These are phyloP conservation scores for Sminthurinus aureus DNA, from an alignment of 2,888 invertebrate species.

Conservation along the genomic window DNA sequence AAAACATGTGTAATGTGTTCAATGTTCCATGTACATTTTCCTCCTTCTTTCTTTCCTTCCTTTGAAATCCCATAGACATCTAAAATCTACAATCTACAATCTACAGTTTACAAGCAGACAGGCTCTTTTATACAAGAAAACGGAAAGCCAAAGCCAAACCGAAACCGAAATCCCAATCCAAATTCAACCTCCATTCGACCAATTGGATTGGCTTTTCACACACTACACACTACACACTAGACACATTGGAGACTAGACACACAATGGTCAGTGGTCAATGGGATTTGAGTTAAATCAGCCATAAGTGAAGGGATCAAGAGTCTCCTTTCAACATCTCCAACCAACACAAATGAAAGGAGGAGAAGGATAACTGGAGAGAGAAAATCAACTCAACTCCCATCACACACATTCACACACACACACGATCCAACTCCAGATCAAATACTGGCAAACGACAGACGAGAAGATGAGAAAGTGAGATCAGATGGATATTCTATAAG, in stretches of 20 bases:
- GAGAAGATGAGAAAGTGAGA: too few species aligned
- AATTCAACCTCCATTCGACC: background rate
- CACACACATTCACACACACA: background rate
- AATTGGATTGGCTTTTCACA: constrained; percentile 35
- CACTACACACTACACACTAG: constrained; percentile 9
- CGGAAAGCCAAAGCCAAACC: background rate
- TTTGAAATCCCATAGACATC: too few species aligned
- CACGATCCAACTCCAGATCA: background rate
- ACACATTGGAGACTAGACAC: background rate
- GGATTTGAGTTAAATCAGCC: constrained; percentile 56
- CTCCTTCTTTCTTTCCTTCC: too few species aligned
- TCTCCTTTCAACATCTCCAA: constrained; percentile 43
- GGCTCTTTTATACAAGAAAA: too few species aligned
- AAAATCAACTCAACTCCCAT: background rate
- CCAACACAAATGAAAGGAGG: constrained; percentile 20
- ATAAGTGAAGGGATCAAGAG: constrained; percentile 57
- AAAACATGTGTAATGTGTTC: too few species aligned
- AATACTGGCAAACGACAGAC: too few species aligned
- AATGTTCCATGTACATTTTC: too few species aligned
- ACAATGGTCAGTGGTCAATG: constrained; percentile 31
- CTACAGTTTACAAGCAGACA: too few species aligned
- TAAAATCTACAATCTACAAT: too few species aligned
- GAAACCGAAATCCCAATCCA: background rate
- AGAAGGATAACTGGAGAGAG: constrained; percentile 1
- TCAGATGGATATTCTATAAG: too few species aligned